Base-by-base conservation (phyloP, 2,797 vertebrate species). In the Ambastaia sidthimunki region DNA sequence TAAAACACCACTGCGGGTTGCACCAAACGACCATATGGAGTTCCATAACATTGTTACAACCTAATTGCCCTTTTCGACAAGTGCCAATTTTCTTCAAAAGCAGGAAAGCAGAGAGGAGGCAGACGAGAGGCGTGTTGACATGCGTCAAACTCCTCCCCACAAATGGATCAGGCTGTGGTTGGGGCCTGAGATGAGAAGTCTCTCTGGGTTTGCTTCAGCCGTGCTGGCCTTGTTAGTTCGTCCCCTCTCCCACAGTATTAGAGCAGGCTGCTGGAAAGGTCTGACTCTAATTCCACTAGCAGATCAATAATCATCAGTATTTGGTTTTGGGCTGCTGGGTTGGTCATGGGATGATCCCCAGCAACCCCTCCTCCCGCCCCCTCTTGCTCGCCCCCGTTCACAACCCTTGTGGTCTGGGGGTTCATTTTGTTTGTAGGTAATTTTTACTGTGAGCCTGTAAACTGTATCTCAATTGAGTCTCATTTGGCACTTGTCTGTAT, bases 301-400 rank as follows among this genome's bases (percentile, higher is more conserved):
- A 83, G 94, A 95, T 95, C 95, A 96, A 92, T 96, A 96, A 93
- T 92, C 92, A 95, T 93, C 91, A 95, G 89, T 84, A 90, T 94
- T 94, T 94, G 93, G 93, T 93, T 92, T 92, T 89, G 91, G 92
- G 80, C 86, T 81, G 83, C 92, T 93, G 92, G 91, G 77, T 89
- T 89, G 82, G 90, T 94, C 90, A 89, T 69, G 86, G 84, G 85
- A 82, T 85, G 78, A 48, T 73, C 80, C 83, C 63, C 68, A 41
- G 37, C 82, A 54, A 28, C 75, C 60, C 28, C 71, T 37, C 77
- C 12, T 72, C 77, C 52, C 67, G 78, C 0, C 74, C 71, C 57
- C 12, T 28, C n/a, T 71, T 70, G 79, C 76, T 74, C 83, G 25
- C 41, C 74, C 72, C 47, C 48, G 19, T 81, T 4, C 44, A 65